Evolutionary conservation across 1,140 invertebrate species (phyloP).

Genomic region (Neodiprion fabricii): DNA sequence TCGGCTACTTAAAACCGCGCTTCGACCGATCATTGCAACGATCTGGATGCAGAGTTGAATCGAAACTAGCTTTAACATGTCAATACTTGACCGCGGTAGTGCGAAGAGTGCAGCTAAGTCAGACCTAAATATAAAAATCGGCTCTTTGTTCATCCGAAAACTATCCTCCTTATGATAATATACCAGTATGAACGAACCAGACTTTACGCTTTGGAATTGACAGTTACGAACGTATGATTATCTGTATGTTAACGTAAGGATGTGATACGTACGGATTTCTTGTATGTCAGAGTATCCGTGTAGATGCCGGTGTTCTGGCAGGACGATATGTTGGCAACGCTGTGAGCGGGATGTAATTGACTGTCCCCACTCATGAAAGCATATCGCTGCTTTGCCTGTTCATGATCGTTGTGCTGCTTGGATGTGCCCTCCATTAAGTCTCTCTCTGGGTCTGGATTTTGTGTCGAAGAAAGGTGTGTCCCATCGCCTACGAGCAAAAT

Average conservation of each 20-base stretch:
- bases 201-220: no score
- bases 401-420: constrained; percentile 53
- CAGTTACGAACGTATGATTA: neutral
- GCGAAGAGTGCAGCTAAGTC: no score
- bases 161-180: no score
- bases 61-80: no score
- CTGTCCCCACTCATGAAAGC: constrained; percentile 55
- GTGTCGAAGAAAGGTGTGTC: constrained; percentile 51
- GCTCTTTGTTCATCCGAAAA: no score
- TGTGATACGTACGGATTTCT: constrained; percentile 47
- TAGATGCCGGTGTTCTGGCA: constrained; percentile 56
- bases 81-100: no score
- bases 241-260: constrained; percentile 11
- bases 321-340: constrained; percentile 55
- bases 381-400: constrained; percentile 56
- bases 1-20: no score
- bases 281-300: constrained; percentile 59
- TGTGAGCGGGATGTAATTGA: constrained; percentile 54
- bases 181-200: no score
- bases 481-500: constrained; percentile 47
- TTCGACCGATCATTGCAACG: no score
- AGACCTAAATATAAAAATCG: no score
- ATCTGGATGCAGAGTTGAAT: no score
- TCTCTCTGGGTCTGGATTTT: constrained; percentile 55
- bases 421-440: constrained; percentile 57